Evolutionary conservation across 1,140 invertebrate genomes (phyloP).

Genomic region (Drosophila nasuta): DNA sequence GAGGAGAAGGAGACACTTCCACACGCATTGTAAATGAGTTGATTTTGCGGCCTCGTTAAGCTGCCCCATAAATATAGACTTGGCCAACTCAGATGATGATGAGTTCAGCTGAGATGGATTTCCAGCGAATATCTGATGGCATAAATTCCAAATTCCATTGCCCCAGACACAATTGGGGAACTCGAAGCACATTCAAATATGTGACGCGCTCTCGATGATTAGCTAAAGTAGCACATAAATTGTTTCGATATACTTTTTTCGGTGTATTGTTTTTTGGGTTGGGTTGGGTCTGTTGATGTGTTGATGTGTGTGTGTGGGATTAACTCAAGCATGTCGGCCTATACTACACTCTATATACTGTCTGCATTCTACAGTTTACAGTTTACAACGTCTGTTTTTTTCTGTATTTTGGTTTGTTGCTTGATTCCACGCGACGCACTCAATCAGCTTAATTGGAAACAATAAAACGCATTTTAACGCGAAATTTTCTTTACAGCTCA

Average conservation of each 20-base stretch:
- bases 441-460: constrained; percentile 76
- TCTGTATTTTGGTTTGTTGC: not conserved
- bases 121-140: constrained; percentile 2
- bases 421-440: constrained; percentile 36
- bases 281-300: constrained; percentile 39
- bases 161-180: constrained; percentile 50
- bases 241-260: constrained; percentile 15
- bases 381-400: not conserved
- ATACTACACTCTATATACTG: not conserved
- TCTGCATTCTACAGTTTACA: constrained; percentile 6
- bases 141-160: constrained; percentile 52
- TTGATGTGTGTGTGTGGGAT: constrained; percentile 45
- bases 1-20: constrained; percentile 7
- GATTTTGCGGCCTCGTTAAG: constrained; percentile 49
- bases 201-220: constrained; percentile 54
- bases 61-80: constrained; percentile 44
- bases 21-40: constrained; percentile 69
- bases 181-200: constrained; percentile 18
- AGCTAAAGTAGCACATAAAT: constrained; percentile 73
- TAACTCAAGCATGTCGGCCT: constrained; percentile 59
- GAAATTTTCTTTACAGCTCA: constrained; percentile 75
- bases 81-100: constrained; percentile 15
- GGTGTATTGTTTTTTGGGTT: constrained; percentile 8
- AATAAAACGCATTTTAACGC: constrained; percentile 80
- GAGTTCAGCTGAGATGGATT: constrained; percentile 25